Evolutionary conservation across 2,888 invertebrate species (phyloP), one percentile per base, ranked within the genome.

Genomic region (Arge pagana): DNA sequence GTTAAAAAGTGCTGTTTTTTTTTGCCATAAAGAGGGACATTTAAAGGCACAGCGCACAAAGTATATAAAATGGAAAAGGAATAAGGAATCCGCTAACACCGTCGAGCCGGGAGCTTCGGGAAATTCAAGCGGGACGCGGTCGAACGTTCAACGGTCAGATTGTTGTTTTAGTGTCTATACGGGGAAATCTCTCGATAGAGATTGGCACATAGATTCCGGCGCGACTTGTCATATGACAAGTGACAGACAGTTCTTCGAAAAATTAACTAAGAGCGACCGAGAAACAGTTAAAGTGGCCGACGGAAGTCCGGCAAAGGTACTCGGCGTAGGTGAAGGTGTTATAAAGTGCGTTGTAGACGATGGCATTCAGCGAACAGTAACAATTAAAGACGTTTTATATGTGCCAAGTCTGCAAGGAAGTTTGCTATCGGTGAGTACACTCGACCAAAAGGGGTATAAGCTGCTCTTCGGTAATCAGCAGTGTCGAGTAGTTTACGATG

Each of bases 311-410:
- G 15, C 16, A 13, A 16, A 35, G 16, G 16, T 35, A 35, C 13
- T 16, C 15, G 35, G 35, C 15, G 10, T 15, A 6, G 35, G 35
- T 10, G 16, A 13, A 13, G 16, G 35, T 7, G 8, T 15, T 10
- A 35, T 35, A 15, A 35, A 16, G 16, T 16, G 11, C 8, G 16
- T 2, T 10, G 10, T 10, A 1, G 11, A 16, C 15, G 35, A 35
- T 15, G 35, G 7, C 13, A 35, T 16, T 10, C 13, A 10, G 8
- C 10, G 15, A 35, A 35, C 4, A 1, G 40, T 33, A 15, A 42
- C n/a, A 2, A 21, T 23, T 10, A 36, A 18, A 56, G 48, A 49
- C 13, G 35, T 43, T 6, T 30, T 56, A 30, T 56, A 51, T 33
- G 37, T 50, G 33, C 50, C 53, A 19, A 19, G 35, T 15, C 13